Evolutionary conservation across 2,888 invertebrate genomes (phyloP).

Genomic region (Lapara coniferarum): DNA sequence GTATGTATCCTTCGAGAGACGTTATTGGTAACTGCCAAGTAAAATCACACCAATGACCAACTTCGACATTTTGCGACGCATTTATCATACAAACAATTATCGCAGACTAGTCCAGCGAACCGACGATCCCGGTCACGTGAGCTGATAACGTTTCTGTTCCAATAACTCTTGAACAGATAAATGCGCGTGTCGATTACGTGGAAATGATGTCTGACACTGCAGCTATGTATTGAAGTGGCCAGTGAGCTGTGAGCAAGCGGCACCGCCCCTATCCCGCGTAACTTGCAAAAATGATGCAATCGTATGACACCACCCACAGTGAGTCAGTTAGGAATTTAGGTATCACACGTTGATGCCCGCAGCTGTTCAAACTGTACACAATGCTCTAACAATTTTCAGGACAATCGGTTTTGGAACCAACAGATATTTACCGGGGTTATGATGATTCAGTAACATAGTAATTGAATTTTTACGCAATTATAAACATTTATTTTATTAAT

Average conservation of each 20-base stretch:
- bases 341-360: background rate
- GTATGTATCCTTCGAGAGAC: background rate
- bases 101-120: constrained; percentile 29
- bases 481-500: too few species aligned
- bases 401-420: constrained; percentile 25
- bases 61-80: background rate
- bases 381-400: constrained; percentile 25
- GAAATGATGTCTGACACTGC: background rate
- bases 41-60: background rate
- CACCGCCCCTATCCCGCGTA: background rate
- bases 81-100: background rate
- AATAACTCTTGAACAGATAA: constrained; percentile 12
- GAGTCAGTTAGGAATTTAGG: background rate
- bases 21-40: background rate
- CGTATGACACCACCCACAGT: background rate
- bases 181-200: background rate
- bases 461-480: background rate
- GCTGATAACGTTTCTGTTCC: constrained; percentile 28
- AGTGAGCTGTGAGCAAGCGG: too few species aligned
- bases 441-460: constrained; percentile 2
- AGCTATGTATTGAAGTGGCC: too few species aligned
- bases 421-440: background rate
- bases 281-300: background rate
- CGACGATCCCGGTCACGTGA: constrained; percentile 28
- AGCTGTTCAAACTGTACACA: constrained; percentile 1